Evolutionary conservation across 2,888 invertebrate genomes (phyloP).

Genomic region (Ophonus ardosiacus): DNA sequence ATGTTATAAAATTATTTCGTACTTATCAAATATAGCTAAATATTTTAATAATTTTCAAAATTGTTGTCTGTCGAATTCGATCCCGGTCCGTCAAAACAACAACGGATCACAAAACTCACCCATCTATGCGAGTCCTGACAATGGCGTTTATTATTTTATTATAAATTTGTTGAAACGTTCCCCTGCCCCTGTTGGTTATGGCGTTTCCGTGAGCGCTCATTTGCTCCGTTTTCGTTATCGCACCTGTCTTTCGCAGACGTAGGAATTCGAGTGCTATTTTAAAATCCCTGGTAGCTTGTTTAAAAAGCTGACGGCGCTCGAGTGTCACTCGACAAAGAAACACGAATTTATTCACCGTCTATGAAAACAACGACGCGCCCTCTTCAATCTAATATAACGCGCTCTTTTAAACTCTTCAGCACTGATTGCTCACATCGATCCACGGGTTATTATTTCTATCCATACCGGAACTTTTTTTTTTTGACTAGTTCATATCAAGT

Average conservation of each 20-base stretch:
- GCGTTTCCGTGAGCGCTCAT: not conserved
- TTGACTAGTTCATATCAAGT: no score
- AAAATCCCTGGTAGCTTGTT: constrained; percentile 63
- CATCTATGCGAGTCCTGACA: no score
- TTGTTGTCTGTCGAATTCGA: no score
- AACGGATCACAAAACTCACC: no score
- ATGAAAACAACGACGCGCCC: constrained; percentile 55
- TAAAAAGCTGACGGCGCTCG: constrained; percentile 60
- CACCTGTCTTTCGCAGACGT: constrained; percentile 52
- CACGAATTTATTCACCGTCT: constrained; percentile 61
- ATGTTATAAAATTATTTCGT: no score
- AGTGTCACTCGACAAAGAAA: constrained; percentile 62
- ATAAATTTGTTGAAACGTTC: no score
- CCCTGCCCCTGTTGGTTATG: not conserved
- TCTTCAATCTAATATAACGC: constrained; percentile 44
- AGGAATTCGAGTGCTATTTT: constrained; percentile 60
- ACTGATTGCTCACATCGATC: constrained; percentile 38
- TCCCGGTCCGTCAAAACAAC: no score
- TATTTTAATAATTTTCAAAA: no score
- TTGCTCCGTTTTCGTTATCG: constrained; percentile 47
- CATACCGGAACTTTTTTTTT: no score
- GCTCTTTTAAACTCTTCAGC: not conserved
- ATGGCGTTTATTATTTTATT: no score
- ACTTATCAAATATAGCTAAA: no score
- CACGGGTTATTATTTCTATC: not conserved